phyloP scores from a whole-genome alignment of 2,797 vertebrate genomes.

The Strix occidentalis region DNA sequence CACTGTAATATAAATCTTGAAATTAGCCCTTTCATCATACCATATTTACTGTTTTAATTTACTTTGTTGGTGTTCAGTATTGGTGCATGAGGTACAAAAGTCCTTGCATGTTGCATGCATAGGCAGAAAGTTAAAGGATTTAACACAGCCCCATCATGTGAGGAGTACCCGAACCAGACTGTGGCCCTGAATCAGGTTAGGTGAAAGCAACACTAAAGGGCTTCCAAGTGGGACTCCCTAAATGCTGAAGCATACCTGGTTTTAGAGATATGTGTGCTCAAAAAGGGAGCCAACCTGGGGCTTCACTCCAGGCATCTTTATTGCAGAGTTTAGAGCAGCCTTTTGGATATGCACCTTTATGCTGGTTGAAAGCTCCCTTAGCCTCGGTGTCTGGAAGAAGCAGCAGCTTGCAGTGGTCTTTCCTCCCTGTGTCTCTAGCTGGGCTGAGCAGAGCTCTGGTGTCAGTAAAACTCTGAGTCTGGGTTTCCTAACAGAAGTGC shows the following conservation, averaged over 20 bases:
- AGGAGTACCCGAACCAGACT: not conserved
- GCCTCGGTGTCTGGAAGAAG: not conserved
- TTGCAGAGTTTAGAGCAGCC: not conserved
- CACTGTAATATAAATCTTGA: not conserved
- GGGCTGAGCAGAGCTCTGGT: not conserved
- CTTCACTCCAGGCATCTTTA: not conserved
- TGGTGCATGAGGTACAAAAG: not conserved
- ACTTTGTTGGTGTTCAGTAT: not conserved
- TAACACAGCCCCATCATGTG: not conserved
- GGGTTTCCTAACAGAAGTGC: not conserved
- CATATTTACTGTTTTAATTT: conserved; percentile 41
- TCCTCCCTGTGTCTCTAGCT: accelerated
- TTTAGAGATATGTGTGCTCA: not conserved
- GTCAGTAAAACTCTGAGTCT: not conserved
- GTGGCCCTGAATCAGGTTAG: not conserved
- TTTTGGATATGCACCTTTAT: not conserved
- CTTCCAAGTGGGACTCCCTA: not conserved
- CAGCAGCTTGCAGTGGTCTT: not conserved
- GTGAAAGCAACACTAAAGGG: not conserved
- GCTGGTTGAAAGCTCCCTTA: not conserved
- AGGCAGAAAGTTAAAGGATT: not conserved
- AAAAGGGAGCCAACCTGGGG: not conserved
- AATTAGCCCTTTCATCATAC: not conserved
- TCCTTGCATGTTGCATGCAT: not conserved
- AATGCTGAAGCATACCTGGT: not conserved